Base-by-base conservation (phyloP, 2,888 invertebrate genomes). In the Agelastica alni region DNA sequence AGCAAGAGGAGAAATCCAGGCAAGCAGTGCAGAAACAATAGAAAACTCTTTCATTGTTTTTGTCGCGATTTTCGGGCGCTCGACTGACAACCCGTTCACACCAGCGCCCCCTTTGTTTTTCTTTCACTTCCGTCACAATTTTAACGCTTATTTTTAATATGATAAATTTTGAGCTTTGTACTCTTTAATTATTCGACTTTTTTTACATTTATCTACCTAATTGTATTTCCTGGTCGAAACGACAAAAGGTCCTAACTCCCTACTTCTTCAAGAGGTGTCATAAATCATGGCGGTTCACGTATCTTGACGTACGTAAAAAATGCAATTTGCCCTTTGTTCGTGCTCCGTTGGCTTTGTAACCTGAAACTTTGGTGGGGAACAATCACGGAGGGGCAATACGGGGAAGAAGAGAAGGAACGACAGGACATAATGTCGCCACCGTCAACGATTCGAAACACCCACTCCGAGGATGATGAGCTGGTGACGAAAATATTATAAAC, bases 141-240 rank as follows among this genome's bases (percentile, higher is more conserved):
- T 71, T 69, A 73, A 72, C 75, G 75, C 74, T 74, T 70, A 76
- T 76, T 76, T 76, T 77, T 76, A 75, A 76, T 75, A 74, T 76
- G 76, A 76, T 76, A 76, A 77, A 77, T 77, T 76, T 69, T 69
- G 71, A 73, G 77, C 77, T 75, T 77, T 77, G 77, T 77, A 75
- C 70, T 70, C 73, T 73, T 76, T 76, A 77, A 77, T 76, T 77
- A 76, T 77, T 76, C 75, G 70, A 72, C 72, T 72, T 76, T 76
- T 76, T 76, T 76, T 75, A 75, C 76, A 76, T 75, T 77, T 76
- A 77, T 77, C 75, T 75, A 76, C 75, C 76, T 77, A 77, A 77
- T 77, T 76, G 76, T 77, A 72, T 74, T 75, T 73, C 72, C 74
- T 71, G 75, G 72, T 73, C 64, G 71, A 69, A 61, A 56, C 66